Evolutionary conservation across 2,113 vertebrate species (phyloP), one percentile per base, ranked within the genome.

Genomic region (Ciconia maguari): DNA sequence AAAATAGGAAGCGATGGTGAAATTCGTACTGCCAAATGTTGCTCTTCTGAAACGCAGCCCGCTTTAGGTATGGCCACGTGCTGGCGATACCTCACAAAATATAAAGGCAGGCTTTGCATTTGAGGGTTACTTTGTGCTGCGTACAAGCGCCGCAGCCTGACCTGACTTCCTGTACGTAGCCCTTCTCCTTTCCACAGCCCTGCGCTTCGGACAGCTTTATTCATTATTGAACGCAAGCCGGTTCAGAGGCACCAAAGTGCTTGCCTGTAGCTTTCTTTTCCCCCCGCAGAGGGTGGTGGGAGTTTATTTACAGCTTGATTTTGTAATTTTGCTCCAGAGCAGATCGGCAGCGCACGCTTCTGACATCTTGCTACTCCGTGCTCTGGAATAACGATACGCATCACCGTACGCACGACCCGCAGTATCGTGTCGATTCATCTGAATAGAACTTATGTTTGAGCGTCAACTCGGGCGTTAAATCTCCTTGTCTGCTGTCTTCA

Each of bases 11-110:
- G 32, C 2, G 3, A 13, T 3, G 20, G 70, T 17, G 54, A 74
- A n/a, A 29, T 22, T 27, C 5, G 13, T 13, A 1, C 27, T 7
- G 34, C 46, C 57, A 22, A 10, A 36, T 0, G 0, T 17, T 1
- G 8, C 27, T 57, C 13, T 55, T 27, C 65, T 0, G 2, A 30
- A 32, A 32, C 4, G 1, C 44, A 83, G 74, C 51, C 27, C 0
- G 11, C 64, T n/a, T 2, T 10, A 10, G 77, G 72, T 16, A 36
- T 1, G 0, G 72, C 68, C 68, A 16, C 3, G 9, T 76, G 83
- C 83, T 27, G 51, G 65, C 1, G 0, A 11, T 54, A 38, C 69
- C 70, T 91, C 69, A 27, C 16, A 3, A 26, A 30, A 57, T 32
- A 7, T 26, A 16, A n/a, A 55, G 62, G 62, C 57, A 57, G 74